These are phyloP conservation scores for Parapristionchus giblindavisi DNA, from an alignment of 2,888 invertebrate genomes.

Conservation along the genomic window DNA sequence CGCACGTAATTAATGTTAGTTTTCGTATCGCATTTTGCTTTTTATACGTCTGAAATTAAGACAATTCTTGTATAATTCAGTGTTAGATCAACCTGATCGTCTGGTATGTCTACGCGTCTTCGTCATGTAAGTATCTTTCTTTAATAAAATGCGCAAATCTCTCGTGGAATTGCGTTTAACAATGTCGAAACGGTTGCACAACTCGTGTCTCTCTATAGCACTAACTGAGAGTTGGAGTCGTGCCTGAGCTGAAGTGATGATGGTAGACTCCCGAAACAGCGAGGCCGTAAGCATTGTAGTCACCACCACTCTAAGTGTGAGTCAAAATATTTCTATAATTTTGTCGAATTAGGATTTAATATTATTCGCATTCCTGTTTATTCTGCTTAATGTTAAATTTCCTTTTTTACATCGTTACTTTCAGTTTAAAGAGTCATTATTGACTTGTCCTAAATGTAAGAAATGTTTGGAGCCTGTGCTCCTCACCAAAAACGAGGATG, in stretches of 20 bases:
- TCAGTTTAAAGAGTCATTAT: constrained; percentile 9
- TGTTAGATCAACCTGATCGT: too few relatives aligned
- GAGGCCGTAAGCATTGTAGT: constrained; percentile 16
- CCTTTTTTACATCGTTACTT: not conserved
- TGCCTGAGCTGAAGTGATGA: constrained; percentile 36
- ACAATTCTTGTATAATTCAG: too few relatives aligned
- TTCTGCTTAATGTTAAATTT: not conserved
- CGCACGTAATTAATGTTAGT: too few relatives aligned
- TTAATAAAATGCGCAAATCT: too few relatives aligned
- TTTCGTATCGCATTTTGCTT: too few relatives aligned
- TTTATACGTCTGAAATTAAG: too few relatives aligned
- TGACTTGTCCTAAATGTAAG: constrained; percentile 28
- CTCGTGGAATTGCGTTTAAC: too few relatives aligned
- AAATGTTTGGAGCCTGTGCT: constrained; percentile 33
- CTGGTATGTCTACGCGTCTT: too few relatives aligned
- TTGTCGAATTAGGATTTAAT: not conserved
- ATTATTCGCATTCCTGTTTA: not conserved
- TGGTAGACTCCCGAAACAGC: constrained; percentile 14
- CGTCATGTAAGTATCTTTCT: too few relatives aligned
- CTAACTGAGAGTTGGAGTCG: constrained; percentile 31
- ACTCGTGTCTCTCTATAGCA: constrained; percentile 18
- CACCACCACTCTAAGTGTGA: not conserved
- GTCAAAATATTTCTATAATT: constrained; percentile 9
- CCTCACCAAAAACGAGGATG: constrained; percentile 15
- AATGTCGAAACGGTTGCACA: constrained; percentile 24